Evolutionary conservation across 1,140 invertebrate species (phyloP), one percentile per base, ranked within the genome.

Genomic region (Euschistus heros): DNA sequence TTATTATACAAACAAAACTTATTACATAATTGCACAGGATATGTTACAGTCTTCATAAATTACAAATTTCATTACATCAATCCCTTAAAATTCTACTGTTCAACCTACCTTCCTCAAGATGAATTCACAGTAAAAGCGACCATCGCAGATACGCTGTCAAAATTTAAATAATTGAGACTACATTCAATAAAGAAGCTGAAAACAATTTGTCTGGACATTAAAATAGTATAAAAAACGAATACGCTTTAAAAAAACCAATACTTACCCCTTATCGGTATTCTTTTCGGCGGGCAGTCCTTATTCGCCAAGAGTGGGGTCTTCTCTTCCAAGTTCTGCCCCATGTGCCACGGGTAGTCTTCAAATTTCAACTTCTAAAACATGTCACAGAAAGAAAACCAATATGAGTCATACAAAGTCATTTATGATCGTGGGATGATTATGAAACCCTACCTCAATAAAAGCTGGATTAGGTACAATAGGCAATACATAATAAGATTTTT

Each of bases 331-430:
- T 79, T 77, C 54, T 79, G 79, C 68, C 75, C 75, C 24, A 81
- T 76, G 73, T 91, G 87, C 89, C 88, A 91, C 1, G 89, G 88
- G 54, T 85, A 85, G 73, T 88, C 86, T 71, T 87, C 83, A 75
- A 74, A 79, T 74, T 76, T 85, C 75, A 74, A 82, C 27, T 44
- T 62, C 66, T 67, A 37, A 24, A 20, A 33, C 24, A 64, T 10
- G 46, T 10, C 13, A 37, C 5, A 77, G 77, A 67, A 67, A 59
- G 65, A 64, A 64, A 54, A 69, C 63, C 71, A 69, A 71, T 54
- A 52, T 52, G 50, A 46, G 37, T 27, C 18, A 20, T 54, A 66
- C 63, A 57, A 63, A 17, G 13, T 18, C 46, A 10, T 37, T 37
- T 37, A 6, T 13, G 5, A 10, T 37, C 13, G 33, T 13, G 33